Percentiles rank a stretch among this genome's conserved stretches.
These are phyloP conservation scores for Pardosa pseudoannulata DNA, from an alignment of 2,888 invertebrate species.

Conservation along the genomic window DNA sequence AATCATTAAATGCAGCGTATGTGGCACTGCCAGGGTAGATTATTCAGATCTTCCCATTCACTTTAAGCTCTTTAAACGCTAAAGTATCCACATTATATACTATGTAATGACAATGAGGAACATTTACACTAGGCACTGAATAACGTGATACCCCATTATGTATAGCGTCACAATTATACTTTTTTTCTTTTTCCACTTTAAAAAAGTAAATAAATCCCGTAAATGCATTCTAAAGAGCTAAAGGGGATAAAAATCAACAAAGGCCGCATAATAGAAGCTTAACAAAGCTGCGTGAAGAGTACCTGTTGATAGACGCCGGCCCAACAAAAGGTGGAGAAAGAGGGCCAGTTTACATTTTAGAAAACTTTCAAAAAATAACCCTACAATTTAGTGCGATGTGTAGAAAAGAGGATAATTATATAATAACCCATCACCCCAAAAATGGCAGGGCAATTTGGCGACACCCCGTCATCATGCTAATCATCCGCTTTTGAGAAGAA, in stretches of 20 bases:
- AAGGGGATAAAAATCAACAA: neutral
- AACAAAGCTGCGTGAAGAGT: neutral
- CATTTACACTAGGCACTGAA: too few species aligned
- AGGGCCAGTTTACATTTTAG: constrained; percentile 13
- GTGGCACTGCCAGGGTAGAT: too few species aligned
- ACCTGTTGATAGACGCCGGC: neutral
- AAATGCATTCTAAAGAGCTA: neutral
- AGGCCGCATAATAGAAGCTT: neutral
- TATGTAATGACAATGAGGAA: too few species aligned
- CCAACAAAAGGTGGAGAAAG: neutral
- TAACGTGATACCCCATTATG: too few species aligned
- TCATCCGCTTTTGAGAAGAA: constrained; percentile 29
- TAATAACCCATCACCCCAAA: constrained; percentile 61
- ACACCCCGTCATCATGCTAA: constrained; percentile 58
- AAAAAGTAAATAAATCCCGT: neutral
- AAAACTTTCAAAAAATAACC: constrained; percentile 31
- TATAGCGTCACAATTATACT: neutral
- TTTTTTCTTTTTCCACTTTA: too few species aligned
- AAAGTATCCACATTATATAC: too few species aligned
- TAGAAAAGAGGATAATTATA: constrained; percentile 64
- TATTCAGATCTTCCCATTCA: too few species aligned
- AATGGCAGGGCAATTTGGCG: constrained; percentile 60
- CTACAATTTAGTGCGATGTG: constrained; percentile 35
- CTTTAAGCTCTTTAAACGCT: too few species aligned
- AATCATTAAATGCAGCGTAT: too few species aligned